Evolutionary conservation across 2,888 invertebrate genomes (phyloP).

Genomic region (Liodrosophila aerea): DNA sequence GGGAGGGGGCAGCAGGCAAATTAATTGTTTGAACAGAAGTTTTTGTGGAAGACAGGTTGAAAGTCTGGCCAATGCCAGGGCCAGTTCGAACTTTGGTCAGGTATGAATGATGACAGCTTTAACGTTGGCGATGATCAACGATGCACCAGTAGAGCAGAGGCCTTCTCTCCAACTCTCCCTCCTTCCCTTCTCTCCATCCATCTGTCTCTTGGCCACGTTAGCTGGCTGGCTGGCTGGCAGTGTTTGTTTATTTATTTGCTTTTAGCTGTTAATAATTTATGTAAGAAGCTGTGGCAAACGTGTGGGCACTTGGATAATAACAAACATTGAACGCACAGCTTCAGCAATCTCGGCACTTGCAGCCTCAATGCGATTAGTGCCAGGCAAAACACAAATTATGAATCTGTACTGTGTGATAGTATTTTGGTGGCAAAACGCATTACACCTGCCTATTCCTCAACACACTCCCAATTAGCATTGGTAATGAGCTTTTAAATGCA

Average conservation of each 20-base stretch:
- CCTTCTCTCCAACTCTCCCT: background rate
- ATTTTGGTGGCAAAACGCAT: slow-evolving; percentile 6
- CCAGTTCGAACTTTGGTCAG: slow-evolving; percentile 34
- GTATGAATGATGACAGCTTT: slow-evolving; percentile 69
- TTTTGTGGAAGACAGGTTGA: slow-evolving; percentile 15
- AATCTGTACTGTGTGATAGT: slow-evolving; percentile 30
- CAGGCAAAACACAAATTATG: slow-evolving; percentile 27
- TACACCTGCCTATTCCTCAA: slow-evolving; percentile 23
- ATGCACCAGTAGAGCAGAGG: slow-evolving; percentile 35
- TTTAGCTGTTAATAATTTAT: slow-evolving; percentile 79
- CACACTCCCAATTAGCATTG: slow-evolving; percentile 68
- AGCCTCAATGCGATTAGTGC: slow-evolving; percentile 41
- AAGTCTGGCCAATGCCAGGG: slow-evolving; percentile 53
- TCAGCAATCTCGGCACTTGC: slow-evolving; percentile 1
- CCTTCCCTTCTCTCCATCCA: slow-evolving; percentile 7
- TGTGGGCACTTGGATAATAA: slow-evolving; percentile 76
- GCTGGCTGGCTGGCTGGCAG: slow-evolving; percentile 19
- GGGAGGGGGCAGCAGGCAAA: slow-evolving; percentile 22
- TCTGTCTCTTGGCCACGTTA: background rate
- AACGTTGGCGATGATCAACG: slow-evolving; percentile 74
- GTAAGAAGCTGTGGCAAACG: slow-evolving; percentile 66
- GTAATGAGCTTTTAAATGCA: slow-evolving; percentile 74
- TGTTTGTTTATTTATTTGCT: slow-evolving; percentile 77
- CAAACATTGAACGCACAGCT: slow-evolving; percentile 56
- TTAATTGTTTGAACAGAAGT: slow-evolving; percentile 52